These are phyloP conservation scores for Danio albolineatus DNA, from an alignment of 2,797 vertebrate genomes.

Conservation along the genomic window DNA sequence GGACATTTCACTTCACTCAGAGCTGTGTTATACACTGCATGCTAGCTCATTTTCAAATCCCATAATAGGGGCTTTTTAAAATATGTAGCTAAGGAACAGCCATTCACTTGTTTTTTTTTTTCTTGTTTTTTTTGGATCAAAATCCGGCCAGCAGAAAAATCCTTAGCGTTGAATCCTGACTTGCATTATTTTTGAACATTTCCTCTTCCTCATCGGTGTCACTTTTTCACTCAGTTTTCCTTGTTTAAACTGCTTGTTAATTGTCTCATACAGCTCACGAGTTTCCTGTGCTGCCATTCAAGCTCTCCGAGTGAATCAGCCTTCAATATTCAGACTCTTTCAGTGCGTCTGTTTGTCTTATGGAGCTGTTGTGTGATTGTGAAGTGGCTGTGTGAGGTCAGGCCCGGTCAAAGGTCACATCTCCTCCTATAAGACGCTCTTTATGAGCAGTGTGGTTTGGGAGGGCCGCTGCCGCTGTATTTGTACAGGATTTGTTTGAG, in stretches of 20 bases:
- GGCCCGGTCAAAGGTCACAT: slow-evolving; percentile 63
- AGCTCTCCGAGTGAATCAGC: slow-evolving; percentile 68
- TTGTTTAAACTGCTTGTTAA: slow-evolving; percentile 63
- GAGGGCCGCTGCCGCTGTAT: neutral
- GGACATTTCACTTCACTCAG: no score
- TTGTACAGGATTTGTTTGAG: slow-evolving; percentile 34
- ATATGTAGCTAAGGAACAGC: no score
- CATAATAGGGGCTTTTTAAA: no score
- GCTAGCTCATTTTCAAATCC: no score
- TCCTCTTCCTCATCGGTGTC: slow-evolving; percentile 38
- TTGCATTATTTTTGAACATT: neutral
- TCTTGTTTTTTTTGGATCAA: no score
- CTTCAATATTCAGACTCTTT: slow-evolving; percentile 70
- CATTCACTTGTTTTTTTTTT: no score
- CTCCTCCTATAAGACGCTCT: slow-evolving; percentile 63
- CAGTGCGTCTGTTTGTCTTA: slow-evolving; percentile 76
- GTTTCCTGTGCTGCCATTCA: slow-evolving; percentile 70
- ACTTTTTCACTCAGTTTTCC: neutral
- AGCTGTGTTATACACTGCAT: no score
- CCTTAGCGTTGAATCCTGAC: no score
- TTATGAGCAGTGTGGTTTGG: slow-evolving; percentile 50
- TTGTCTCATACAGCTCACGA: slow-evolving; percentile 66
- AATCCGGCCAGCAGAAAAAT: no score
- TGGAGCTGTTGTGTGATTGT: slow-evolving; percentile 52
- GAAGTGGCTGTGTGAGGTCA: slow-evolving; percentile 65